Evolutionary conservation across 2,797 vertebrate species (phyloP).

Genomic region (Tapera naevia): DNA sequence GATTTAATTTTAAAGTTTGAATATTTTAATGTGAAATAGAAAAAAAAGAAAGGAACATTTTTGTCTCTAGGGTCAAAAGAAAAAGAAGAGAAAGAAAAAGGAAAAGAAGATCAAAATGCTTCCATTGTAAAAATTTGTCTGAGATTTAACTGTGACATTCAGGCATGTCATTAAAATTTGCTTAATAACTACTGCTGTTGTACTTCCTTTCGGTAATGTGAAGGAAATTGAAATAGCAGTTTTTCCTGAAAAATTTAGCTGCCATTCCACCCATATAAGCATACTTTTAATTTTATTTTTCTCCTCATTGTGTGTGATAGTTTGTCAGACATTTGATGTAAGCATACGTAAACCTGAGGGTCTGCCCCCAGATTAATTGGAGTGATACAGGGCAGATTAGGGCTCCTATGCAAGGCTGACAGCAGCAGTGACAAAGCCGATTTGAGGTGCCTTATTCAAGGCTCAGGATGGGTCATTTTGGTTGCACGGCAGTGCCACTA

Average conservation of each 20-base stretch:
- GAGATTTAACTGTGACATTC: constrained; percentile 1
- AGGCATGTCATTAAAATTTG: background rate
- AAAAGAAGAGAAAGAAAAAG: background rate
- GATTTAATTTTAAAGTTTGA: background rate
- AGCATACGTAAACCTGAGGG: background rate
- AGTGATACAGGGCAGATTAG: background rate
- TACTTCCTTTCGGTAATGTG: background rate
- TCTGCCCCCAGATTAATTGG: background rate
- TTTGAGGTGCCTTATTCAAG: background rate
- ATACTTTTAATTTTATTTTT: background rate
- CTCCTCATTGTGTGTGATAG: background rate
- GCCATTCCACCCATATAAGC: background rate
- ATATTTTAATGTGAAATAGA: background rate
- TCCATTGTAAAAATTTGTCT: background rate
- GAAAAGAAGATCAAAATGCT: background rate
- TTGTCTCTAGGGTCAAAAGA: background rate
- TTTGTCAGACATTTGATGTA: background rate
- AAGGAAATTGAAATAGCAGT: background rate
- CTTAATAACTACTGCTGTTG: background rate
- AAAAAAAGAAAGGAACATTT: background rate
- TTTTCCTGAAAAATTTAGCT: background rate
- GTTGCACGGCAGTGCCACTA: background rate
- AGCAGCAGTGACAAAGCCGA: background rate
- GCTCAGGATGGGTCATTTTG: background rate
- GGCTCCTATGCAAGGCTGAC: background rate